Percentiles rank a stretch among this genome's conserved stretches.
Evolutionary conservation across 2,113 vertebrate genomes (phyloP).

Genomic region (Pituophis catenifer): DNA sequence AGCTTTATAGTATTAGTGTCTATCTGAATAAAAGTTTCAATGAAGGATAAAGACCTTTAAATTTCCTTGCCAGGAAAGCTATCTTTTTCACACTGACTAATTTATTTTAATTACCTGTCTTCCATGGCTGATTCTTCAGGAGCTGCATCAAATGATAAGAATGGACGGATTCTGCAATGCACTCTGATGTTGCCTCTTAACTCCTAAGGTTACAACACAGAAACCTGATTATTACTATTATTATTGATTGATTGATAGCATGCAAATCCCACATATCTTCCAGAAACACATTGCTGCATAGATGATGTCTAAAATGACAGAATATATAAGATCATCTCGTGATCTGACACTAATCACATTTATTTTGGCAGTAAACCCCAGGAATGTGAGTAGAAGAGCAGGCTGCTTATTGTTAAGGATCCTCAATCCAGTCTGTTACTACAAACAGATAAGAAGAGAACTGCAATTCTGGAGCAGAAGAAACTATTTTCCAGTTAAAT

Average conservation of each 20-base stretch:
- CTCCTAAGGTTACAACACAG: constrained; percentile 55
- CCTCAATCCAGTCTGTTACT: not conserved
- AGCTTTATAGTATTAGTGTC: not conserved
- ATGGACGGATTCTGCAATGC: constrained; percentile 63
- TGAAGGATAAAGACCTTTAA: not conserved
- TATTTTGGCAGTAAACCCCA: not conserved
- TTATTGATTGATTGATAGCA: not conserved
- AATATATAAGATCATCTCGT: not conserved
- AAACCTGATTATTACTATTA: constrained; percentile 1
- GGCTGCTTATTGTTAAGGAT: not conserved
- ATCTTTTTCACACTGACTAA: not conserved
- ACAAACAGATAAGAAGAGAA: not conserved
- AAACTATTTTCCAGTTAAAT: not conserved
- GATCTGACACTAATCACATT: not conserved
- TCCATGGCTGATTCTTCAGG: rapidly evolving
- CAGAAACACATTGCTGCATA: not conserved
- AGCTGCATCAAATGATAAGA: constrained; percentile 47
- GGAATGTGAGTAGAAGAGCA: not conserved
- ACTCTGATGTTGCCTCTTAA: constrained; percentile 64
- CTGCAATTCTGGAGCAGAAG: not conserved
- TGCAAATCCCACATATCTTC: not conserved
- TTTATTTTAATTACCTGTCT: constrained; percentile 43
- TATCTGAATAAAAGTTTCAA: not conserved
- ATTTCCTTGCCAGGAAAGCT: not conserved
- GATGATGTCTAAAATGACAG: not conserved